These are phyloP conservation scores for Geopemphigus sp. DNA, from an alignment of 1,140 invertebrate genomes.

Conservation along the genomic window DNA sequence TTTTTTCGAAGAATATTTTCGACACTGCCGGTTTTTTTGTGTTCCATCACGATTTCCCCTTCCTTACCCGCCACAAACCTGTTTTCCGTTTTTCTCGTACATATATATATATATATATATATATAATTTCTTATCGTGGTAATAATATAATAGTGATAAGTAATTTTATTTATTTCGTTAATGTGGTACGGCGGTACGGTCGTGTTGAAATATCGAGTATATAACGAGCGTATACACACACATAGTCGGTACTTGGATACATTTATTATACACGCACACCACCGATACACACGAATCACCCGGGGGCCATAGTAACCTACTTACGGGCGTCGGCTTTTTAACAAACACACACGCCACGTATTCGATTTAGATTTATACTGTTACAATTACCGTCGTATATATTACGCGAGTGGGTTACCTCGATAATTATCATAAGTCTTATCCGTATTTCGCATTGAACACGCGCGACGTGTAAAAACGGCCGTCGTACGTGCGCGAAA, in stretches of 20 bases:
- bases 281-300: constrained; percentile 31
- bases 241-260: neutral
- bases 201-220: constrained; percentile 12
- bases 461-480: neutral
- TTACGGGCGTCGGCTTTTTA: constrained; percentile 44
- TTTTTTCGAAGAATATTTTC: too few relatives aligned
- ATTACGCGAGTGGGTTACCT: neutral
- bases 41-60: neutral
- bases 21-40: neutral
- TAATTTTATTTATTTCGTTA: constrained; percentile 30
- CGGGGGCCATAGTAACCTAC: constrained; percentile 42
- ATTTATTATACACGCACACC: constrained; percentile 25
- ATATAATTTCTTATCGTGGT: too few relatives aligned
- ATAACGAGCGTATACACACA: neutral
- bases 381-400: neutral
- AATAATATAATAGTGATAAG: neutral
- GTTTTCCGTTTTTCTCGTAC: neutral
- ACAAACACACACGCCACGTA: neutral
- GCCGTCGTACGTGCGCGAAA: neutral
- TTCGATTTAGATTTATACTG: neutral
- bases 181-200: neutral
- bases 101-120: too few relatives aligned
- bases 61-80: too few relatives aligned
- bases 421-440: neutral
- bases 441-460: neutral